A percentile compares a stretch with the other conserved stretches of the same genome.
phyloP scores from a whole-genome alignment of 2,797 vertebrate genomes.

The Lutjanus campechanus region DNA sequence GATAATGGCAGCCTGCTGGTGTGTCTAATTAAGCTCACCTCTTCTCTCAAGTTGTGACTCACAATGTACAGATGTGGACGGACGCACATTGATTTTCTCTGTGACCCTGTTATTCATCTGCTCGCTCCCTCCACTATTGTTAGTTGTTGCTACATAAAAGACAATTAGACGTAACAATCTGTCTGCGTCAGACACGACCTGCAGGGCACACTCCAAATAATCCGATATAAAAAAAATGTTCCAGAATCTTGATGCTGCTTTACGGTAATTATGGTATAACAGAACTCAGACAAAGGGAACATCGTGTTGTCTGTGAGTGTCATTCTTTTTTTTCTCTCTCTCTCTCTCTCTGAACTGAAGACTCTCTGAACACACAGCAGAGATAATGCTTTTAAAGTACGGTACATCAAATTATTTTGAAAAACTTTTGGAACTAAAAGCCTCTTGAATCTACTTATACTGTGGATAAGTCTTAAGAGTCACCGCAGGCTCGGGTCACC shows the following conservation, averaged over 20 bases:
- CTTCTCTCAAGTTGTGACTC: constrained; percentile 3
- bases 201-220: constrained; percentile 27
- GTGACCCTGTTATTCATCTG: constrained; percentile 21
- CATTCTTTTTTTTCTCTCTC: too few relatives aligned
- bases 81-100: background rate
- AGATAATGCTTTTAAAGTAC: background rate
- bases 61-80: background rate
- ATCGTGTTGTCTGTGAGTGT: background rate
- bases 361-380: background rate
- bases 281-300: background rate
- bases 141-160: constrained; percentile 16
- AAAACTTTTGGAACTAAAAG: too few relatives aligned
- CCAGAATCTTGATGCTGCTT: constrained; percentile 8
- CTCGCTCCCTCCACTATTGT: background rate
- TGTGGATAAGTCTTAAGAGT: too few relatives aligned
- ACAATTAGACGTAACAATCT: constrained; percentile 50
- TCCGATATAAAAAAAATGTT: background rate
- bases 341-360: background rate
- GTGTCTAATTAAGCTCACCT: constrained; percentile 25
- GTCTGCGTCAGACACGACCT: constrained; percentile 30
- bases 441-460: too few relatives aligned
- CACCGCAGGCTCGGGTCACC: too few relatives aligned
- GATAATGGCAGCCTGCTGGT: constrained; percentile 4
- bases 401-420: too few relatives aligned
- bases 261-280: constrained; percentile 17